These are phyloP conservation scores for Alfaro cultratus DNA, from an alignment of 2,797 vertebrate genomes.

Conservation along the genomic window DNA sequence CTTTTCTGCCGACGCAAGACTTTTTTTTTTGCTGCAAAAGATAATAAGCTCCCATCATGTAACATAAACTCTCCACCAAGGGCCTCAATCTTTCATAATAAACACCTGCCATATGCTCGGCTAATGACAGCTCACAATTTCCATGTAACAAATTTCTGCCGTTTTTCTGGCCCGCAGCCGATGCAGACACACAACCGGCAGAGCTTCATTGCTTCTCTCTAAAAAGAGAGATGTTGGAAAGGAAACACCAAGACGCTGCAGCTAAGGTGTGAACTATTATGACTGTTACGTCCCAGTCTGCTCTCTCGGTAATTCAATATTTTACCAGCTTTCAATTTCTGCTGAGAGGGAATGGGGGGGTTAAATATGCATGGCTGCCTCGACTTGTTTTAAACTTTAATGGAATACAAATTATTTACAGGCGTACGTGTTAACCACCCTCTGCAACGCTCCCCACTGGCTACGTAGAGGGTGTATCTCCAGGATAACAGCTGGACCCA, in stretches of 20 bases:
- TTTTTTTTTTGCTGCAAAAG: neutral
- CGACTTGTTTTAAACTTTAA: conserved; percentile 64
- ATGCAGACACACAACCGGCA: conserved; percentile 34
- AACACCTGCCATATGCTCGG: conserved; percentile 57
- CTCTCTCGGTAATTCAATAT: conserved; percentile 50
- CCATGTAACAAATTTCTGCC: conserved; percentile 64
- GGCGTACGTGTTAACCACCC: conserved; percentile 43
- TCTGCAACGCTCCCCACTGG: neutral
- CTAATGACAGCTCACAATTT: conserved; percentile 59
- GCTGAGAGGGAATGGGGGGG: neutral
- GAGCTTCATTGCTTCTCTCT: conserved; percentile 22
- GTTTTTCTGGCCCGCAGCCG: conserved; percentile 53
- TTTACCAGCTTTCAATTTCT: conserved; percentile 53
- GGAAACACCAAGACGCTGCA: conserved; percentile 31
- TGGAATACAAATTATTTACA: conserved; percentile 76
- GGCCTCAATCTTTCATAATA: conserved; percentile 50
- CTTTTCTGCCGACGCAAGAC: conserved; percentile 14
- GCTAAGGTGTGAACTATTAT: conserved; percentile 60
- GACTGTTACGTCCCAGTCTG: conserved; percentile 46
- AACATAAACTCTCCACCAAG: conserved; percentile 32
- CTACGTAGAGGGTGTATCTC: conserved; percentile 33
- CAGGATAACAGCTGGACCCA: conserved; percentile 50
- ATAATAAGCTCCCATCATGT: conserved; percentile 34
- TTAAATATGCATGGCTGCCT: conserved; percentile 62
- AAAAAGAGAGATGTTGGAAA: conserved; percentile 38